Evolutionary conservation across 2,113 vertebrate genomes (phyloP).

Genomic region (Microcebus lehilahytsara): DNA sequence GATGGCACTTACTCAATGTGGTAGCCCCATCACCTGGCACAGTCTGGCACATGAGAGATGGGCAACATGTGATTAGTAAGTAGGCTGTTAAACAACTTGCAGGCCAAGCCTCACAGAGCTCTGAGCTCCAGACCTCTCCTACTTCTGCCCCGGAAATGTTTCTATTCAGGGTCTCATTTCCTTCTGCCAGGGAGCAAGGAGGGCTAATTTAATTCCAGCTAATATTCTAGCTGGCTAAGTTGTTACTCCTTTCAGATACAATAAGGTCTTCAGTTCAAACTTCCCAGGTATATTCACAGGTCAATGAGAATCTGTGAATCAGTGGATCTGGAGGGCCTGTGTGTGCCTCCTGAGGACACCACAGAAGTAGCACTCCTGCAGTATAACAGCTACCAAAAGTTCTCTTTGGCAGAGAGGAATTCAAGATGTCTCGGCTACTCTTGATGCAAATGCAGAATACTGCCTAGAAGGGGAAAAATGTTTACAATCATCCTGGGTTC

Average conservation of each 20-base stretch:
- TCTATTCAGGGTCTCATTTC: not conserved
- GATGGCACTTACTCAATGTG: not conserved
- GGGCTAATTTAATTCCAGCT: not conserved
- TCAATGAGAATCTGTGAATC: not conserved
- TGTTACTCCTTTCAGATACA: not conserved
- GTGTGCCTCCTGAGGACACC: not conserved
- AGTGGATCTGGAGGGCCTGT: not conserved
- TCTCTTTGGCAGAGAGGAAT: not conserved
- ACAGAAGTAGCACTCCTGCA: not conserved
- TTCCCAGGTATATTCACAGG: not conserved
- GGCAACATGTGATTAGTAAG: not conserved
- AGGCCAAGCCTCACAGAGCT: not conserved
- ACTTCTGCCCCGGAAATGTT: not conserved
- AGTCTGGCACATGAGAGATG: not conserved
- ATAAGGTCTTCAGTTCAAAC: not conserved
- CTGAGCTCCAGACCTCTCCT: not conserved
- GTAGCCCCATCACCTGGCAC: not conserved
- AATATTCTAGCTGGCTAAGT: not conserved
- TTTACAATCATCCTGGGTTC: not conserved
- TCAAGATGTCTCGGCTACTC: not conserved
- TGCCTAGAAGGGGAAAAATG: not conserved
- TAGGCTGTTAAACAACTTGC: not conserved
- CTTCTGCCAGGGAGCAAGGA: not conserved
- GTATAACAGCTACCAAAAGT: not conserved
- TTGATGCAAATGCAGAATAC: not conserved